Base-by-base conservation (phyloP, 2,888 invertebrate species). In the Tachina grossa region DNA sequence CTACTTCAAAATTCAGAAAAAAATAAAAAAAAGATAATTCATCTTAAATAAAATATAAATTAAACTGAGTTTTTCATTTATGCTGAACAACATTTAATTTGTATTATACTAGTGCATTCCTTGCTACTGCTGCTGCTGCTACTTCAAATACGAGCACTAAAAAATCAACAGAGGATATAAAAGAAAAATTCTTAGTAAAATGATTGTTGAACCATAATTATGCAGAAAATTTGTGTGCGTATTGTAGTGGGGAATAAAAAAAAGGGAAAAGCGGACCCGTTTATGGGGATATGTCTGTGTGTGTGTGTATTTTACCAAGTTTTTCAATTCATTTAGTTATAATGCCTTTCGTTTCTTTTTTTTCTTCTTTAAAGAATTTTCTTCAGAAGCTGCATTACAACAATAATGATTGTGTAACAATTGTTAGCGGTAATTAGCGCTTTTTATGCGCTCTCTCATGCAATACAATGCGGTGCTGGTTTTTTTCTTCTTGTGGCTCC, bases 361-460 rank as follows among this genome's bases (percentile, higher is more conserved):
- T 31, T 31, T 31, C 31, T 78, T 45, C 61, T 65, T 59, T 6
- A 51, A 19, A 47, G 66, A 47, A 55, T 68, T 72, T 72, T 72
- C 61, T 66, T 59, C 76, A 79, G 78, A 71, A 76, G 31, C 85
- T 83, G 82, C 75, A 79, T 81, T 81, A 77, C 63, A 79, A 80
- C 79, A 77, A 69, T 77, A 72, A 83, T 76, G 79, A 83, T 80
- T 83, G 83, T 76, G 59, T 76, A 72, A 77, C 85, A 85, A 85
- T 80, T 83, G 83, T 83, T 83, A 76, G 72, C 76, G 83, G 79
- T 85, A 85, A 85, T 85, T 85, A 85, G 85, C 85, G 83, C 79
- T 55, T 68, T 85, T 85, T 80, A 76, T 74, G 47, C 16, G n/a
- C 47, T 47, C 9, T 45, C 16, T 53, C n/a, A 74, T 63, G 63